Evolutionary conservation across 2,113 vertebrate genomes (phyloP).

Genomic region (Heloderma charlesbogerti): DNA sequence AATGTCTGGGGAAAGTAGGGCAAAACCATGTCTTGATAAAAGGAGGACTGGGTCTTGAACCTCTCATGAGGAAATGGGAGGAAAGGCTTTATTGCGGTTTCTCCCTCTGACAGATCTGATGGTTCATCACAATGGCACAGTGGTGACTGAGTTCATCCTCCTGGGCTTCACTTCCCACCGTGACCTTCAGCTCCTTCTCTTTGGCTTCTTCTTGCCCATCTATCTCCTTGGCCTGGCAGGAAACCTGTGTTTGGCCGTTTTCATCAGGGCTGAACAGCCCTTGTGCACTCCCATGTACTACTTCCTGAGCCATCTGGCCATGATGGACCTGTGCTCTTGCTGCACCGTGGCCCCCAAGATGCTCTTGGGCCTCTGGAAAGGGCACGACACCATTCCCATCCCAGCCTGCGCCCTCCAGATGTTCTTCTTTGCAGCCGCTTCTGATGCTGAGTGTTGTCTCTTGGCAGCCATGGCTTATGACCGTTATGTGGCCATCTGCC

Average conservation of each 20-base stretch:
- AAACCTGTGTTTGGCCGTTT: constrained; percentile 48
- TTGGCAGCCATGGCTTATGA: constrained; percentile 70
- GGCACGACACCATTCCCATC: constrained; percentile 46
- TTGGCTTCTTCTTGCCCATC: constrained; percentile 44
- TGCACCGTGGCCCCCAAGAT: constrained; percentile 65
- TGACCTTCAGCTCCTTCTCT: constrained; percentile 43
- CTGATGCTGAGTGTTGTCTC: constrained; percentile 61
- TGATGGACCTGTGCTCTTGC: constrained; percentile 68
- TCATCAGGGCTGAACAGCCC: constrained; percentile 29
- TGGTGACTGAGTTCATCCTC: constrained; percentile 45
- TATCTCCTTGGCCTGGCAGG: constrained; percentile 51
- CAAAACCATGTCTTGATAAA: background rate
- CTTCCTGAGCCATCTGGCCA: constrained; percentile 61
- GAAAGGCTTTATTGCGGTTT: background rate
- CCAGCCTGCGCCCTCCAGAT: constrained; percentile 66
- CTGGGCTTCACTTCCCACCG: constrained; percentile 58
- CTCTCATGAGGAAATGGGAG: background rate
- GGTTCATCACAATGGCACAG: constrained; percentile 19
- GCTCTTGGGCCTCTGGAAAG: constrained; percentile 53
- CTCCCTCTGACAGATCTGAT: constrained; percentile 12
- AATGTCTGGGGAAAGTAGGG: background rate
- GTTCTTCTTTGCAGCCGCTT: constrained; percentile 65
- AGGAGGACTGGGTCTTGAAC: background rate
- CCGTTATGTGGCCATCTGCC: constrained; percentile 58
- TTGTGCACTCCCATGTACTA: constrained; percentile 64